These are phyloP conservation scores for Diachrysia chrysitis DNA, from an alignment of 2,888 invertebrate genomes.

Conservation along the genomic window DNA sequence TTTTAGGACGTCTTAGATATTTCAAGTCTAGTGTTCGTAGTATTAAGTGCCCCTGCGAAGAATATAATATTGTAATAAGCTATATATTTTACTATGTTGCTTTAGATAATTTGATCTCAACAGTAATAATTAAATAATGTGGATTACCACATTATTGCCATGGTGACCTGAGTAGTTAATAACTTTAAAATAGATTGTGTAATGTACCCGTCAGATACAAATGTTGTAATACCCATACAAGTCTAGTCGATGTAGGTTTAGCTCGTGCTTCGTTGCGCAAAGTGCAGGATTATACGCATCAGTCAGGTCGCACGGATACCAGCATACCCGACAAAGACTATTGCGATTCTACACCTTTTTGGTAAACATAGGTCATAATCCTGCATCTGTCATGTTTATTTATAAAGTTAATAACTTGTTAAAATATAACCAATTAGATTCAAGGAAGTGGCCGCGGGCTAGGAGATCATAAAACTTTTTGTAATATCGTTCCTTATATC, in stretches of 20 bases:
- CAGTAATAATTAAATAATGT: constrained; percentile 20
- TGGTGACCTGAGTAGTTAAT: constrained; percentile 63
- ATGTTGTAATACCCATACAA: background rate
- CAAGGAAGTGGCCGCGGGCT: too few species aligned
- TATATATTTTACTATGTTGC: background rate
- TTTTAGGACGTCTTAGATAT: constrained; percentile 35
- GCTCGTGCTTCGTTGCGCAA: background rate
- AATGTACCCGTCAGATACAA: background rate
- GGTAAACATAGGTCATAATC: background rate
- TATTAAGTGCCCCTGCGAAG: constrained; percentile 19
- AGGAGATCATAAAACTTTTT: too few species aligned
- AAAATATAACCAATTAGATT: background rate
- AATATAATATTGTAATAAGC: background rate
- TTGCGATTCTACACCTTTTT: background rate
- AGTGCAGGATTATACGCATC: background rate
- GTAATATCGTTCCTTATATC: too few species aligned
- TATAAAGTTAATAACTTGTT: background rate
- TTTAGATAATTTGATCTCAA: constrained; percentile 8
- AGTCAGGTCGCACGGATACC: background rate
- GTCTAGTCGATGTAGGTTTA: background rate
- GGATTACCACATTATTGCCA: constrained; percentile 41
- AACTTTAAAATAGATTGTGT: constrained; percentile 30
- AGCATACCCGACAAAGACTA: background rate
- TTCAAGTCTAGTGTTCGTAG: constrained; percentile 30
- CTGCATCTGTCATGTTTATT: background rate